Evolutionary conservation across 1,140 invertebrate species (phyloP), one percentile per base, ranked within the genome.

Genomic region (Probaryconus sp.): DNA sequence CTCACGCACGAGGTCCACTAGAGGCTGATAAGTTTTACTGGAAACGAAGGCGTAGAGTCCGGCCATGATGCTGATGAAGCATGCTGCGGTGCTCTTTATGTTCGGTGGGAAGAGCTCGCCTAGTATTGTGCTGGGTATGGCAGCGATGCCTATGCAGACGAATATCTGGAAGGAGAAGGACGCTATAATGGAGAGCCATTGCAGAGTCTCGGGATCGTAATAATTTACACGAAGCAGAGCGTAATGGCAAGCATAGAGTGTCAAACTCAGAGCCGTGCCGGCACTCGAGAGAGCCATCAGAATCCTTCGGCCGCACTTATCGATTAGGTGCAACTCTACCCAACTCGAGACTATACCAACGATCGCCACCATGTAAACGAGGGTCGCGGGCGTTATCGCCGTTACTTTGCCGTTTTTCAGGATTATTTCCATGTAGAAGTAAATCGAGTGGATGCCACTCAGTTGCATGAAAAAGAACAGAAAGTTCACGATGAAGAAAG

Each of bases 401-500:
- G 68, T 84, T 2, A 89, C 88, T 33, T 90, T 89, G 10, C 89
- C 89, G 28, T 88, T 83, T 7, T 90, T 89, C 67, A 96, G 91
- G 70, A 96, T 94, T 31, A 91, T 90, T 55, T 94, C 92, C 11
- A 92, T 90, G 77, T 95, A 95, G 18, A 92, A 92, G 72, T 92
- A 91, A 11, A 95, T 88, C 1, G 92, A 92, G 42, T 92, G 92
- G n/a, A 94, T 91, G 0, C 94, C 93, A 45, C 91, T 93, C 21
- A 94, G 88, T 79, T 95, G 93, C 81, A 95, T 93, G 14, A 93
- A 92, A 3, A 92, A 88, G 77, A 93, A 92, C 48, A 95, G 85
- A 9, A 90, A 85, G 26, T 92, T 78, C 16, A 91, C 88, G 28
- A 94, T 90, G 4, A 90, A 80, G 2, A 95, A 81, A 7, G 91